Evolutionary conservation across 2,113 vertebrate genomes (phyloP).

Genomic region (Limnothrissa miodon): DNA sequence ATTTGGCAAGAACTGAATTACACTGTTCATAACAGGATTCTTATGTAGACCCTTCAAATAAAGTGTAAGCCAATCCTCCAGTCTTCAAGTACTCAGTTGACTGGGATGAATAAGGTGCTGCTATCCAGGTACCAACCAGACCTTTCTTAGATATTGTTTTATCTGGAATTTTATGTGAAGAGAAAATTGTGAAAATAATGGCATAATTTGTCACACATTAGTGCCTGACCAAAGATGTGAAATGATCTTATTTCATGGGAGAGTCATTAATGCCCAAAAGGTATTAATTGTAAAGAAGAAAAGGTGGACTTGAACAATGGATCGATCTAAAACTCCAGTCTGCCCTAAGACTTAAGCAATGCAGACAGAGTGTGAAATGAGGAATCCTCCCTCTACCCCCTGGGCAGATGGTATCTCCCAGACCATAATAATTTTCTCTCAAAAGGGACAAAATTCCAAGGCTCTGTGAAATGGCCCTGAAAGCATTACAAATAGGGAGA

Average conservation of each 20-base stretch:
- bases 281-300: constrained; percentile 7
- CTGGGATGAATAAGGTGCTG: background rate
- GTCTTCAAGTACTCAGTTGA: background rate
- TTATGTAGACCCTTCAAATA: too few relatives aligned
- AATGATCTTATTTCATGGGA: constrained; percentile 8
- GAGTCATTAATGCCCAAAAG: constrained; percentile 1
- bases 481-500: constrained; percentile 74
- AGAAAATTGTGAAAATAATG: constrained; percentile 3
- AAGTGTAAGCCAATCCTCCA: too few relatives aligned
- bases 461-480: constrained; percentile 75
- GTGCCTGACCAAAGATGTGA: constrained; percentile 13
- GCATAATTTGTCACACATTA: constrained; percentile 8
- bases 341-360: constrained; percentile 64
- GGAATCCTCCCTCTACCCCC: constrained; percentile 59
- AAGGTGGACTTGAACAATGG: constrained; percentile 18
- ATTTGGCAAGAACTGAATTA: too few relatives aligned
- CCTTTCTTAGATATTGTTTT: background rate
- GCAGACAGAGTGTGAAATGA: constrained; percentile 74
- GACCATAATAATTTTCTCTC: constrained; percentile 71
- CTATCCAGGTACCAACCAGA: background rate
- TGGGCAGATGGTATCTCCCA: constrained; percentile 74
- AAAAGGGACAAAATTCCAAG: constrained; percentile 68
- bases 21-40: too few relatives aligned
- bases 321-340: constrained; percentile 44
- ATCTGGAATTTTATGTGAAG: constrained; percentile 8